Evolutionary conservation across 1,140 invertebrate species (phyloP), one percentile per base, ranked within the genome.

Genomic region (Diabrotica virgifera): DNA sequence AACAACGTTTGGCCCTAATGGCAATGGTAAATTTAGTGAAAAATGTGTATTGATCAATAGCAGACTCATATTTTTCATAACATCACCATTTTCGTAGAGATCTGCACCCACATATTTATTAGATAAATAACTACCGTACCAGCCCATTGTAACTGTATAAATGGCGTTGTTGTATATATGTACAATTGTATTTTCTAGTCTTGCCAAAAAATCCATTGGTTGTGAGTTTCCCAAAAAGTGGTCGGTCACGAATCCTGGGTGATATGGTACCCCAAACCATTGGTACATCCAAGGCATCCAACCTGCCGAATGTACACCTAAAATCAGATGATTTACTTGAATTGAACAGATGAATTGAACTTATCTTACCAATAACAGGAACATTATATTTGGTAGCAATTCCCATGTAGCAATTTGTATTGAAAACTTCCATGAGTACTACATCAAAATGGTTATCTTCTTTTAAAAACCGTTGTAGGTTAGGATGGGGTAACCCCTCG

Each of bases 371-470:
- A 9, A 91, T 84, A 5, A 86, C 81, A 0, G 89, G 89, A 5
- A 84, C 84, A 61, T 85, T 78, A 24, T 88, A 81, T 68, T 86
- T 83, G 62, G 87, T 79, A 36, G 82, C 82, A 8, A 90, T 77
- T 6, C 82, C 85, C 56, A 89, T 74, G 69, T 85, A 85, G 73
- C 89, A 91, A 66, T 91, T 86, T 50, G 82, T 85, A 57, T 89
- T 89, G 72, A 91, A 91, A 54, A 83, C 81, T 77, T 91, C 89
- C 3, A 84, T 79, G 0, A 91, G 71, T 13, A 89, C 81, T 0
- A 91, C 69, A 74, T 92, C 89, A 68, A 2, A 84, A 62, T 6
- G 82, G 76, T 66, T 79, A 74, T 63, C 79, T 78, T 69, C 80
- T 35, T 65, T 63, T 1, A 74, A 40, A 52, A 76, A 73, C 11